Conservation (phyloP, 2,113 vertebrate genomes). For the Rallus limicola region DNA sequence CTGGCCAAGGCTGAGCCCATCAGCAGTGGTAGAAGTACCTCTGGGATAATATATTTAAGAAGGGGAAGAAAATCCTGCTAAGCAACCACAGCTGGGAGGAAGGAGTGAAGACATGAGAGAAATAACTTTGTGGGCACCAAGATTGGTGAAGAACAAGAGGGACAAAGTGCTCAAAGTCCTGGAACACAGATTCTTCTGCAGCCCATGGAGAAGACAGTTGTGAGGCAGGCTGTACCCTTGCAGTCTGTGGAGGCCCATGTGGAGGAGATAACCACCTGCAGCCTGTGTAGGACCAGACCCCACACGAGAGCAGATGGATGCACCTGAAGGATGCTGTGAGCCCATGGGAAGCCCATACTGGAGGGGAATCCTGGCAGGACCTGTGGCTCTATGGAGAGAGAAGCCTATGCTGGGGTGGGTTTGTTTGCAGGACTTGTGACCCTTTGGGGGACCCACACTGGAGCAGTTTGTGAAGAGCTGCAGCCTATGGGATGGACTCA, state of each 20-base stretch:
- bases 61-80: background rate
- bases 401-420: too few species aligned
- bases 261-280: background rate
- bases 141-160: background rate
- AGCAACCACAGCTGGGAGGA: background rate
- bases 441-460: fast-evolving
- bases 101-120: background rate
- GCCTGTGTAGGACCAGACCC: too few species aligned
- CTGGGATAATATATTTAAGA: background rate
- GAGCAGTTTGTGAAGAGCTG: background rate
- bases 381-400: background rate
- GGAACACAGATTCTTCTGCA: background rate
- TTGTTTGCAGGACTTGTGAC: too few species aligned
- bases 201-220: fast-evolving
- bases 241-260: background rate
- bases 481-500: fast-evolving
- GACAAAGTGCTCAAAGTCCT: fast-evolving
- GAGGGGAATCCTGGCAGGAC: background rate
- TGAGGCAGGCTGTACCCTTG: background rate
- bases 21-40: fast-evolving
- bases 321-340: background rate
- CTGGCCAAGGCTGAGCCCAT: background rate
- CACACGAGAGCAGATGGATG: background rate
- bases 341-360: fast-evolving
- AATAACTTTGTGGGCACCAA: background rate